Conservation (phyloP, 2,113 vertebrate genomes). For the Sander vitreus region DNA sequence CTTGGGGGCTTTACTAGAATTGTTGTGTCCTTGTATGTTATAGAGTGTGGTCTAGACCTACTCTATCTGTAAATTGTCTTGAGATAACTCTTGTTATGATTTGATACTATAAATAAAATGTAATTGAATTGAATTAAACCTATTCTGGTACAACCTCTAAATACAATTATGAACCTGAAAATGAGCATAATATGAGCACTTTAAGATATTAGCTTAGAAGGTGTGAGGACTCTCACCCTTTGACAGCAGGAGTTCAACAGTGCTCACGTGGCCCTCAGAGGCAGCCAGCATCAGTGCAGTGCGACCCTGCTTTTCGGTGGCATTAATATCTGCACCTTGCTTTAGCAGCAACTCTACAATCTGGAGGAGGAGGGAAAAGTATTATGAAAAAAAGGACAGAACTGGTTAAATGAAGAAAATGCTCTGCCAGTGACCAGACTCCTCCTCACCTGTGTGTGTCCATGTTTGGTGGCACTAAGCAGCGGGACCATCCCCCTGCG, state of each 20-base stretch:
- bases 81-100: too few relatives aligned
- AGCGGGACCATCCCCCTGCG: conserved; percentile 88
- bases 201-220: neutral
- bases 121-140: too few relatives aligned
- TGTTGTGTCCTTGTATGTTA: too few relatives aligned
- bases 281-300: conserved; percentile 94
- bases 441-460: conserved; percentile 91
- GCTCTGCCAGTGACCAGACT: too few relatives aligned
- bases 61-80: too few relatives aligned
- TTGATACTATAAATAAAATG: too few relatives aligned
- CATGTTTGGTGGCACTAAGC: conserved; percentile 91
- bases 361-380: conserved; percentile 71
- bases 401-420: neutral
- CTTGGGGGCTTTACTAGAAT: too few relatives aligned
- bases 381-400: neutral
- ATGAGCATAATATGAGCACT: too few relatives aligned
- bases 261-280: conserved; percentile 92
- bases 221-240: conserved; percentile 84
- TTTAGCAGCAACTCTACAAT: conserved; percentile 90
- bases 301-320: conserved; percentile 92
- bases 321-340: conserved; percentile 88
- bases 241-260: conserved; percentile 90
- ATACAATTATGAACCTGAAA: too few relatives aligned
- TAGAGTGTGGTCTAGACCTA: too few relatives aligned
- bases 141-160: too few relatives aligned